These are phyloP conservation scores for Ameiurus melas DNA, from an alignment of 2,113 vertebrate genomes.

Conservation along the genomic window DNA sequence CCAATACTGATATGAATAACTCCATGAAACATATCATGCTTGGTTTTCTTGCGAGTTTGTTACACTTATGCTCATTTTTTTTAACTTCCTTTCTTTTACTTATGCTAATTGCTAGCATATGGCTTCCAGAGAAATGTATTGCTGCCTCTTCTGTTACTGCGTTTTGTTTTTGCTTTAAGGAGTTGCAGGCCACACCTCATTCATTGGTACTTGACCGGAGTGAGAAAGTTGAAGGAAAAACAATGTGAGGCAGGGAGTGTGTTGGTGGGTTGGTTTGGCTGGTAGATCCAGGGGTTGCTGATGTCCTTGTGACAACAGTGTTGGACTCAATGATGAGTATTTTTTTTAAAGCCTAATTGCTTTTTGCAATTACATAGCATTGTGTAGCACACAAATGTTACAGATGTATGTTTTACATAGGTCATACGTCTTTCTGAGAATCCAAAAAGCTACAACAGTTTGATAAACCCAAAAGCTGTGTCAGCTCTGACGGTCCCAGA, in stretches of 20 bases:
- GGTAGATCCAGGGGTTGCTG: background rate
- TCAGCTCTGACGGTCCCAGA: background rate
- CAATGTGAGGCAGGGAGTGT: too few species aligned
- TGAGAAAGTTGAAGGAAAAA: background rate
- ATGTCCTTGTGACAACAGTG: background rate
- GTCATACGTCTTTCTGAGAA: background rate
- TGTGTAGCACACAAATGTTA: background rate
- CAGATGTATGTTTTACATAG: background rate
- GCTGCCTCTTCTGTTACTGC: background rate
- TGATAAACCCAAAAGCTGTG: background rate
- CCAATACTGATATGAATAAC: background rate
- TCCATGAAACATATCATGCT: background rate
- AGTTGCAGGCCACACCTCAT: background rate
- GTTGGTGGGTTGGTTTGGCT: background rate
- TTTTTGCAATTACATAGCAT: background rate
- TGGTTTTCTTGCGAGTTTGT: background rate
- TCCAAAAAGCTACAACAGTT: too few species aligned
- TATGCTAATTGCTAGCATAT: background rate
- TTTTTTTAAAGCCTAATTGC: background rate
- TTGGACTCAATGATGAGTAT: background rate
- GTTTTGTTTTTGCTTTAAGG: background rate
- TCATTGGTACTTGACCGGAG: background rate
- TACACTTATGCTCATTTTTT: background rate
- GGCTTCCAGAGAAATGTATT: background rate
- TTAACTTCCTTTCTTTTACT: background rate